Conservation (phyloP, 2,888 invertebrate species). For the Chesias legatella region DNA sequence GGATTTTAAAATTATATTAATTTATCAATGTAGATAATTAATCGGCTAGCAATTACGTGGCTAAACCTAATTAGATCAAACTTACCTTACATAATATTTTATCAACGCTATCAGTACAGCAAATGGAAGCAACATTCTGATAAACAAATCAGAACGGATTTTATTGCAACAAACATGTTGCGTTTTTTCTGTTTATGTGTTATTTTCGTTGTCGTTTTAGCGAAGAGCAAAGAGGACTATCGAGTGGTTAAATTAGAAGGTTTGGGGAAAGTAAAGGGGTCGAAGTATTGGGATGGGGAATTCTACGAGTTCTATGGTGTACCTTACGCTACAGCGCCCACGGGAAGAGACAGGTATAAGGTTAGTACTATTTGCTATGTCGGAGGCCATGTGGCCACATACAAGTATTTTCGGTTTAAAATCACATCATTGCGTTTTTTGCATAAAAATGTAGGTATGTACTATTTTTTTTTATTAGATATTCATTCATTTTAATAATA, state of each 20-base stretch:
- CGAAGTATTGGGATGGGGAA: slow-evolving; percentile 69
- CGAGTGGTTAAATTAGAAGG: slow-evolving; percentile 49
- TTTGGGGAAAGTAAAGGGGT: slow-evolving; percentile 49
- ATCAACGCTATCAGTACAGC: slow-evolving; percentile 23
- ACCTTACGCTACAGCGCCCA: slow-evolving; percentile 61
- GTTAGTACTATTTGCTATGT: slow-evolving; percentile 32
- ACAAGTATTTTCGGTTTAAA: too few species aligned
- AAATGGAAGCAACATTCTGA: slow-evolving; percentile 19
- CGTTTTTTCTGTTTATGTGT: slow-evolving; percentile 37
- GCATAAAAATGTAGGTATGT: too few species aligned
- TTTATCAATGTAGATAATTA: neutral
- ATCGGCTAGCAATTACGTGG: slow-evolving; percentile 19
- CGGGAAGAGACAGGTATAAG: slow-evolving; percentile 59
- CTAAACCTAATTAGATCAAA: slow-evolving; percentile 29
- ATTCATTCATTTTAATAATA: too few species aligned
- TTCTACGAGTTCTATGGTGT: slow-evolving; percentile 65
- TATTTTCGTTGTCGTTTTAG: slow-evolving; percentile 27
- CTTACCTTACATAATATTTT: slow-evolving; percentile 19
- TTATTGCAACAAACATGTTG: slow-evolving; percentile 39
- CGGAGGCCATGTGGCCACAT: too few species aligned
- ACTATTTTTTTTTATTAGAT: too few species aligned
- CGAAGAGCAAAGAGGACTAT: slow-evolving; percentile 32
- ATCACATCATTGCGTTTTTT: too few species aligned
- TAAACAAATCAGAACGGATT: slow-evolving; percentile 20
- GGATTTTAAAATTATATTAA: too few species aligned